Conservation (phyloP, 1,140 invertebrate species). For the Cherax destructor region DNA sequence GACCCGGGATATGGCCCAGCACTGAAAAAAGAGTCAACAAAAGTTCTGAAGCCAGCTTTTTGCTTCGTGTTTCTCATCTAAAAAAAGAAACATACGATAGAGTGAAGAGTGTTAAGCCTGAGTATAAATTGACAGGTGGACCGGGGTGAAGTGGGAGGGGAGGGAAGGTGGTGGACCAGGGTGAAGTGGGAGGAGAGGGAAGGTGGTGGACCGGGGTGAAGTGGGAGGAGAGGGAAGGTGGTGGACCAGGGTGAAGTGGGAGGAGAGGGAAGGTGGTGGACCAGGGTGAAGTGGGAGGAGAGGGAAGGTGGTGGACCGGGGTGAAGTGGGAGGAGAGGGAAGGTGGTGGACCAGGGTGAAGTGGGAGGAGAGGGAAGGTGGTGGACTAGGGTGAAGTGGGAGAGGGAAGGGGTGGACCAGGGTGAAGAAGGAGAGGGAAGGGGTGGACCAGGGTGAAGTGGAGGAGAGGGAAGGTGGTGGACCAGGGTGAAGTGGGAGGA, state of each 20-base stretch:
- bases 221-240: background rate
- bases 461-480: background rate
- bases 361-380: background rate
- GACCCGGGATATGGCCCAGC: too few species aligned
- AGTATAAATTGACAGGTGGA: background rate
- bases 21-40: too few species aligned
- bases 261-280: background rate
- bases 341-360: background rate
- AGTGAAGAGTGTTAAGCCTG: too few species aligned
- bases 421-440: too few species aligned
- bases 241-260: too few species aligned
- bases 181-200: too few species aligned
- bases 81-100: background rate
- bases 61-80: background rate
- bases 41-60: too few species aligned
- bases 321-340: too few species aligned
- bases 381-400: too few species aligned
- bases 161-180: background rate
- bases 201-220: background rate
- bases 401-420: background rate
- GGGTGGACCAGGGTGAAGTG: background rate
- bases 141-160: too few species aligned
- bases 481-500: too few species aligned
- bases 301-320: background rate
- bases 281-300: too few species aligned